Evolutionary conservation across 1,140 invertebrate species (phyloP).

Genomic region (Anastrepha obliqua): DNA sequence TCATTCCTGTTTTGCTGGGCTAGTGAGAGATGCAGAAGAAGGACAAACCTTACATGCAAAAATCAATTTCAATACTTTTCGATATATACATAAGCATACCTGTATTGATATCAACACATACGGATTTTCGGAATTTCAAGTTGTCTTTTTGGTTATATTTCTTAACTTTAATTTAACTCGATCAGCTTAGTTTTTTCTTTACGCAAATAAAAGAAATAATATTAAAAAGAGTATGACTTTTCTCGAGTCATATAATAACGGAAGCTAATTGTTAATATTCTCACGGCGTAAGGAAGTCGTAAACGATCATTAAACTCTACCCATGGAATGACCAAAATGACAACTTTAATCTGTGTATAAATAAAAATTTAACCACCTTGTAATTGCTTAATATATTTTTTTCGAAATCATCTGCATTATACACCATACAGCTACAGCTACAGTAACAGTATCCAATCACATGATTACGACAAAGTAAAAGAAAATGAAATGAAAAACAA

Average conservation of each 20-base stretch:
- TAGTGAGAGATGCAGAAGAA: too few relatives aligned
- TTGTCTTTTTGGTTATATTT: too few relatives aligned
- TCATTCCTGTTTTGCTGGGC: too few relatives aligned
- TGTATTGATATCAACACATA: too few relatives aligned
- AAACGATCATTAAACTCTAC: neutral
- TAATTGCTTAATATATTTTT: slow-evolving; percentile 2
- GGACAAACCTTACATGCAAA: too few relatives aligned
- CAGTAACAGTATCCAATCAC: slow-evolving; percentile 3
- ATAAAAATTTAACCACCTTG: neutral
- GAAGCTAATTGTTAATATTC: neutral
- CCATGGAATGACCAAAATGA: too few relatives aligned
- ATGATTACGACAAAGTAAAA: neutral
- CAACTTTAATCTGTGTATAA: neutral
- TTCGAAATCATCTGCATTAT: neutral
- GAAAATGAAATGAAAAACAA: neutral
- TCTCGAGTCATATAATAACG: neutral
- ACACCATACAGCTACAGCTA: neutral
- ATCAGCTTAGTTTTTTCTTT: neutral
- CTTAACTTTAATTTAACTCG: too few relatives aligned
- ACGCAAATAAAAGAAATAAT: neutral
- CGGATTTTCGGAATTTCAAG: too few relatives aligned
- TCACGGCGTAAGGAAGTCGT: neutral
- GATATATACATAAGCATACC: too few relatives aligned
- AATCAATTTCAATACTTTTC: too few relatives aligned
- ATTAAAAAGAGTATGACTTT: neutral